These are phyloP conservation scores for Lepetodrilus schrolli DNA, from an alignment of 2,888 invertebrate species.

Conservation along the genomic window DNA sequence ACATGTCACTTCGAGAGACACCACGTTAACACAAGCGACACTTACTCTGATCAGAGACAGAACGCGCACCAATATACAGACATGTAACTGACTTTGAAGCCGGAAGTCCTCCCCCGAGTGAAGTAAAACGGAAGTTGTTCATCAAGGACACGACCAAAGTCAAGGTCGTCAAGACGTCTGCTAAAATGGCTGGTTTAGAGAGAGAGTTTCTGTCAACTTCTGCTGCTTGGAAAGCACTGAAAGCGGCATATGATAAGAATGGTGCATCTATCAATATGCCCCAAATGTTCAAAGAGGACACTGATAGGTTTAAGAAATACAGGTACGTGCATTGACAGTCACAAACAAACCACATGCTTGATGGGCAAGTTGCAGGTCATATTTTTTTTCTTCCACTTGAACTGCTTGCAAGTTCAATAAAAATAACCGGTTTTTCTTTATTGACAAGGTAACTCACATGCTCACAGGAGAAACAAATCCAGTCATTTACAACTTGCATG, in stretches of 20 bases:
- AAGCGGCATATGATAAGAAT: conserved; percentile 79
- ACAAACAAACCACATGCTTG: too few relatives aligned
- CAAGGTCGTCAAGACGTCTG: conserved; percentile 32
- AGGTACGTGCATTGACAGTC: conserved; percentile 80
- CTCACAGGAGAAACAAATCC: too few relatives aligned
- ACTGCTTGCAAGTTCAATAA: too few relatives aligned
- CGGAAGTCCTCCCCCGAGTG: conserved; percentile 40
- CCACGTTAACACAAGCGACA: too few relatives aligned
- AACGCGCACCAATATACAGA: too few relatives aligned
- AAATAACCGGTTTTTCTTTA: too few relatives aligned
- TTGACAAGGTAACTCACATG: too few relatives aligned
- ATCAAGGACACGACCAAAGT: conserved; percentile 1
- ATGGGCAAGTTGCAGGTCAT: too few relatives aligned
- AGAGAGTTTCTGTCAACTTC: conserved; percentile 55
- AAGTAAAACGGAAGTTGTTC: conserved; percentile 29
- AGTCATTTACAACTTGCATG: too few relatives aligned
- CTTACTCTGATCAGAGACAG: too few relatives aligned
- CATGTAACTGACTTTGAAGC: conserved; percentile 32
- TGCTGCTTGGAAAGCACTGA: conserved; percentile 61
- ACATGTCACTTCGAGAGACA: too few relatives aligned
- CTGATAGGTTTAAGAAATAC: conserved; percentile 89
- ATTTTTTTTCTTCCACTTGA: too few relatives aligned
- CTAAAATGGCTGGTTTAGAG: conserved; percentile 30
- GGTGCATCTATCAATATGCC: conserved; percentile 86
- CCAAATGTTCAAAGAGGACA: conserved; percentile 87